These are phyloP conservation scores for Drosophila nigricruria DNA, from an alignment of 2,888 invertebrate genomes.

Conservation along the genomic window DNA sequence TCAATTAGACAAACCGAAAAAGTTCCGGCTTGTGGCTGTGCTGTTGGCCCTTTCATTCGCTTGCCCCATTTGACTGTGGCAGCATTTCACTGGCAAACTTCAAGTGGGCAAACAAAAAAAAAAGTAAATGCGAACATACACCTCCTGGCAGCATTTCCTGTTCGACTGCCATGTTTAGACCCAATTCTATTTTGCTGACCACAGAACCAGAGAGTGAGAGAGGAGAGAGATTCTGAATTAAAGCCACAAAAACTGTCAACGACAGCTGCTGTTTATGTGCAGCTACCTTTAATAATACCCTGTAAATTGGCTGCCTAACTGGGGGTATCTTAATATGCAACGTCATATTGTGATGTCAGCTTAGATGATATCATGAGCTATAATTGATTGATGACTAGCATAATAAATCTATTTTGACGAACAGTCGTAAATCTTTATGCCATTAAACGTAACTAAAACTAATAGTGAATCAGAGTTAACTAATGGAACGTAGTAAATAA, in stretches of 20 bases:
- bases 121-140: not conserved
- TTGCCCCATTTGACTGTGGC: slow-evolving; percentile 17
- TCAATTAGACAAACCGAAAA: slow-evolving; percentile 61
- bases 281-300: slow-evolving; percentile 36
- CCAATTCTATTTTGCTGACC: slow-evolving; percentile 5
- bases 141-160: slow-evolving; percentile 15
- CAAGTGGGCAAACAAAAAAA: not conserved
- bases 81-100: slow-evolving; percentile 4
- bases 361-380: slow-evolving; percentile 1
- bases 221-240: slow-evolving; percentile 13
- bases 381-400: slow-evolving; percentile 1
- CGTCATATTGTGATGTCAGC: not conserved
- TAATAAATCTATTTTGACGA: not conserved
- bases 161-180: not conserved
- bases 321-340: slow-evolving; percentile 2
- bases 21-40: slow-evolving; percentile 16
- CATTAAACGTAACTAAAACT: not conserved
- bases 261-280: slow-evolving; percentile 63
- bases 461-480: slow-evolving; percentile 1
- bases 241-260: slow-evolving; percentile 37
- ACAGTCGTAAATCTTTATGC: not conserved
- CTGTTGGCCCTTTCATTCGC: not conserved
- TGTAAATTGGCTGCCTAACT: not conserved
- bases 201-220: slow-evolving; percentile 5
- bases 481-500: not conserved